Base-by-base conservation (phyloP, 2,888 invertebrate genomes). In the Neoascia interrupta region DNA sequence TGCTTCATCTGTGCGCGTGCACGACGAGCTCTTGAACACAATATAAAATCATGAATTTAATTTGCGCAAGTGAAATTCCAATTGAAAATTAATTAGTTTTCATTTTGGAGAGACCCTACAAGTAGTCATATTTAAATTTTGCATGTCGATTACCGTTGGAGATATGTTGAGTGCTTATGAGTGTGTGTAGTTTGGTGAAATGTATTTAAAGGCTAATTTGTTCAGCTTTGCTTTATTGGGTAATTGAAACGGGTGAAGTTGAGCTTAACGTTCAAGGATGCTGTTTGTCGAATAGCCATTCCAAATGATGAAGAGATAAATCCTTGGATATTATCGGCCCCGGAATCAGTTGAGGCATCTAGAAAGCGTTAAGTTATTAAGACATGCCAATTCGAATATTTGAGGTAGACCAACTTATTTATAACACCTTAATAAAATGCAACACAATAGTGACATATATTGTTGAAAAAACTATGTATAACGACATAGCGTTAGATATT, bases 61-160 rank as follows among this genome's bases (percentile, higher is more conserved):
- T 79, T 79, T 73, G 61, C 56, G 34, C 73, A 61, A 79, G 73
- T 56, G 61, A 60, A 61, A 73, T 73, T 79, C 60, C 66, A 61
- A 79, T 79, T 66, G 66, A 56, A 73, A 73, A 79, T 79, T 79
- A 79, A 79, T 79, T 79, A 73, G 61, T 73, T 79, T 79, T 58
- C 37, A 56, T 58, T 64, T 41, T 43, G 39, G 64, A 47, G 63
- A 36, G n/a, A n/a, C n/a, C n/a, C n/a, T n/a, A n/a, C 51, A 53
- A 72, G 60, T 53, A 64, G 66, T 73, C 49, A 61, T 68, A 68
- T 79, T 68, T 79, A 66, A 79, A 72, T 26, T 64, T 53, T 60
- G 58, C 58, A 64, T 60, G 56, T 58, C 60, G 64, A 64, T 70
- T 76, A 47, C 53, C 53, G 47, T 39, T 18, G 51, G 39, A 16